Evolutionary conservation across 2,113 vertebrate genomes (phyloP).

Genomic region (Pterocles burchelli): DNA sequence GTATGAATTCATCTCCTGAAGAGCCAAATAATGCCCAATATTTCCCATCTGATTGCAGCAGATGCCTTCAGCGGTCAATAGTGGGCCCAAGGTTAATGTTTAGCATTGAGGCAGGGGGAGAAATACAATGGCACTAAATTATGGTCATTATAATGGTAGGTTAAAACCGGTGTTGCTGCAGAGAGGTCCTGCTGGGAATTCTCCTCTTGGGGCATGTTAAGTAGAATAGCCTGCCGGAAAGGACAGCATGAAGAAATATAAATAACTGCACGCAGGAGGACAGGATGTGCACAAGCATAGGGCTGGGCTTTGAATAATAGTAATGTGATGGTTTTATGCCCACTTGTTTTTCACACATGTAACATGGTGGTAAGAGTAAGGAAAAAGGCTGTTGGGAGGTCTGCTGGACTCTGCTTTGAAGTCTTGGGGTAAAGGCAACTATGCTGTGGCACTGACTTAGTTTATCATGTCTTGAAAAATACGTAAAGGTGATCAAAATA

Average conservation of each 20-base stretch:
- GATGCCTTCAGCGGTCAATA: slow-evolving; percentile 6
- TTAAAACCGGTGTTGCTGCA: slow-evolving; percentile 42
- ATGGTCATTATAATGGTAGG: slow-evolving; percentile 27
- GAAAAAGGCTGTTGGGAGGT: neutral
- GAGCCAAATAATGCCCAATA: slow-evolving; percentile 9
- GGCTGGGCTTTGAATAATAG: neutral
- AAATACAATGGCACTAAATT: slow-evolving; percentile 38
- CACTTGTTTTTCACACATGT: neutral
- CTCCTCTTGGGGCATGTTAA: neutral
- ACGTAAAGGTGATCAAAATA: neutral
- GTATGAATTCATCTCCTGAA: neutral
- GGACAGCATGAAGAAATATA: slow-evolving; percentile 8
- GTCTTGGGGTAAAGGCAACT: neutral
- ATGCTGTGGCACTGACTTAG: neutral
- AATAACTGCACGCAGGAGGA: slow-evolving; percentile 29
- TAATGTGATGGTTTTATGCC: neutral
- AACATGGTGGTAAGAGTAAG: neutral
- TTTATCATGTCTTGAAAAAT: neutral
- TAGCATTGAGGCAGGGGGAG: neutral
- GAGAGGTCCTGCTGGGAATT: slow-evolving; percentile 37
- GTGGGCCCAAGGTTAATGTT: slow-evolving; percentile 34
- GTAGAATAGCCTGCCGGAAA: neutral
- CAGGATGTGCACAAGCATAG: neutral
- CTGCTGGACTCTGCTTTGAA: neutral
- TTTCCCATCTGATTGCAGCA: slow-evolving; percentile 21